Base-by-base conservation (phyloP, 2,888 invertebrate species). In the Perdita meconis region DNA sequence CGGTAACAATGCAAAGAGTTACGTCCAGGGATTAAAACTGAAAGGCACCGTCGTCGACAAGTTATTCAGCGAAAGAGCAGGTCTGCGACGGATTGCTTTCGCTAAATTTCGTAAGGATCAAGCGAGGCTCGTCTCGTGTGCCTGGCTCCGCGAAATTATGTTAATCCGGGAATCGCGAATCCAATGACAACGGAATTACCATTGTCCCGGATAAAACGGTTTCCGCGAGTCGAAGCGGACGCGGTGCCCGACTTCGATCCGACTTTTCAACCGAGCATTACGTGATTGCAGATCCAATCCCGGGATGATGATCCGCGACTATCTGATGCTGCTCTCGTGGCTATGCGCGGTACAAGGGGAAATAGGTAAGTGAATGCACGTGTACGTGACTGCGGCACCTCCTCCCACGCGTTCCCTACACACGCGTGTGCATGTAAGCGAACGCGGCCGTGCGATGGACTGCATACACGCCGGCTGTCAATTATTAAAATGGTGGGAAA, bases 281-380 rank as follows among this genome's bases (percentile, higher is more conserved):
- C 47, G 13, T 82, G 59, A 75, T 87, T 86, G 19, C 88, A 90
- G 90, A 82, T 86, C 81, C 80, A 85, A 83, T 72, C 73, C 76
- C 81, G 87, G 87, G 85, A 91, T 89, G 83, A 92, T 92, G 92
- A 90, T 91, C 81, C 90, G 90, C 73, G 87, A 90, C 81, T 91
- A 90, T 83, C 83, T 92, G 84, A 74, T 92, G 83, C 85, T 92
- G 70, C 83, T 92, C 64, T 90, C 89, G 74, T 91, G 90, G 89
- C 85, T 92, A 57, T 91, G 90, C 82, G 88, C 87, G 67, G 92
- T 89, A 38, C 88, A 90, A 68, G 91, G 91, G 63, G 89, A 91
- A 81, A 91, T 88, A 87, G 92, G 92, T 87, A 75, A 89, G 89
- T 87, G 50, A 26, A 55, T 65, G 76, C 59, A 51, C 40, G 22